phyloP scores from a whole-genome alignment of 2,113 vertebrate genomes.

The Petrocephalus microphthalmus region DNA sequence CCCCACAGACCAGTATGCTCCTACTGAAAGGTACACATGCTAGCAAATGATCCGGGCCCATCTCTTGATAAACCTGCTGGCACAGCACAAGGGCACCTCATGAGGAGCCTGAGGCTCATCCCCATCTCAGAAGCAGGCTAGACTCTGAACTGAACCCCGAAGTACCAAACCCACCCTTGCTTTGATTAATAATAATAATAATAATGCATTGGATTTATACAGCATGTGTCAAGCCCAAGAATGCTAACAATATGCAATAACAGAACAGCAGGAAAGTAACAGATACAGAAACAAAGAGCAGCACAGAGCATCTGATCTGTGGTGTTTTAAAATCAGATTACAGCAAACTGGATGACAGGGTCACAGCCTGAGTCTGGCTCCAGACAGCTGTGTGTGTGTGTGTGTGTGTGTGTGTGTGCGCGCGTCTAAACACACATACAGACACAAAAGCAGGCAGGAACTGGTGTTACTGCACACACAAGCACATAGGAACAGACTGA shows the following conservation, averaged over 20 bases:
- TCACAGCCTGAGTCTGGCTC: slow-evolving; percentile 1
- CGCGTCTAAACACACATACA: neutral
- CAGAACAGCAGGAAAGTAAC: neutral
- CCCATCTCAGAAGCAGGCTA: too few relatives aligned
- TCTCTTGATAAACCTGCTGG: too few relatives aligned
- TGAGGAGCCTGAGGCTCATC: too few relatives aligned
- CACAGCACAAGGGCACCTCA: too few relatives aligned
- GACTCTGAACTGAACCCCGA: too few relatives aligned
- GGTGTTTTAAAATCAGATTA: slow-evolving; percentile 12
- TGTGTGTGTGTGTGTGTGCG: neutral
- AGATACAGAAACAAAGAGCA: neutral
- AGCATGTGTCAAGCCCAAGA: neutral
- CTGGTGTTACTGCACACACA: neutral
- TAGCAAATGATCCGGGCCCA: too few relatives aligned
- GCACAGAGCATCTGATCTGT: neutral
- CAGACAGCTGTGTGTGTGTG: neutral
- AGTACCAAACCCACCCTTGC: too few relatives aligned
- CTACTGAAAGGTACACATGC: too few relatives aligned
- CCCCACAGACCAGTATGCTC: neutral
- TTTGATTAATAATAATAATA: too few relatives aligned
- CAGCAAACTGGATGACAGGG: neutral
- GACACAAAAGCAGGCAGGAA: neutral
- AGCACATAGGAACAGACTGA: neutral
- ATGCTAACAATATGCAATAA: neutral
- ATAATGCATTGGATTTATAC: too few relatives aligned